Base-by-base conservation (phyloP, 2,113 vertebrate species). In the Oryctolagus cuniculus region DNA sequence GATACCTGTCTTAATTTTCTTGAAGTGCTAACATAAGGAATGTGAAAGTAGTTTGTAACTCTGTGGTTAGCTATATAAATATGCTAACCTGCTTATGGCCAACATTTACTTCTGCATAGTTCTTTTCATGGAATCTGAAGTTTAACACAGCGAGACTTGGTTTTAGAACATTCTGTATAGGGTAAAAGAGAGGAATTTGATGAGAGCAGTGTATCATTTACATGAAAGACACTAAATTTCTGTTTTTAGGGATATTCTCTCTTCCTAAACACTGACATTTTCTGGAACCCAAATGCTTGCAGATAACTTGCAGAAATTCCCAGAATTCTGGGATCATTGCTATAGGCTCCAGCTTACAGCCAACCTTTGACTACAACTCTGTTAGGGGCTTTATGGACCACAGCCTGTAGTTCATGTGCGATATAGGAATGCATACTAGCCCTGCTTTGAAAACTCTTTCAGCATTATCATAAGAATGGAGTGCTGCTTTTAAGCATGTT, bases 191-290 rank as follows among this genome's bases (percentile, higher is more conserved):
- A 38, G 38, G 75, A 69, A 91, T 22, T 63, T 63, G 17, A 74
- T 55, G 24, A 13, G 55, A 87, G 24, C 2, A 34, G 44, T 77
- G 31, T 27, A 61, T 87, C 51, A 53, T 31, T n/a, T 66, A 34
- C 9, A 17, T 38, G 22, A 29, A 19, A 27, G 25, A 79, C 15
- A 79, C n/a, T 34, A 72, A 5, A 63, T 73, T 73, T 87, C 22
- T 83, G 10, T 66, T 75, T 89, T 90, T 85, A 74, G 22, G 17
- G 49, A 86, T 86, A 63, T 38, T 74, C 55, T 79, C 72, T 94
- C 10, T 72, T 58, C n/a, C n/a, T 51, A 64, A 79, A 79, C 34
- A 90, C 69, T 44, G 79, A 21, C 22, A 44, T 66, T 73, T 58
- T 58, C 34, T 90, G 44, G 63, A 66, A 51, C 11, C 53, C 38